These are phyloP conservation scores for Plusia festucae DNA, from an alignment of 2,888 invertebrate species.

Conservation along the genomic window DNA sequence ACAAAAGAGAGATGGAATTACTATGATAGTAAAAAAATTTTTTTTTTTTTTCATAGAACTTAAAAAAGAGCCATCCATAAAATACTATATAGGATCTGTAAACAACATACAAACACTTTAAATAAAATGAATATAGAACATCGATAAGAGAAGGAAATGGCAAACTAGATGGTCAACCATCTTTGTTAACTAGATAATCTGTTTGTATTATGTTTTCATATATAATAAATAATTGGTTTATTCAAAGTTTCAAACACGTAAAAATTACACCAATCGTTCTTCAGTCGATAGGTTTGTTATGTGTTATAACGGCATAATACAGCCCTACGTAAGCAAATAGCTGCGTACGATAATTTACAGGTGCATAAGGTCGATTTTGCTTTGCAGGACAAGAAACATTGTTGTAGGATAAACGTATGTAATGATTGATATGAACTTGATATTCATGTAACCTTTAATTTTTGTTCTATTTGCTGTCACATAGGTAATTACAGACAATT, in stretches of 20 bases:
- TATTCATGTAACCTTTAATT: slow-evolving; percentile 18
- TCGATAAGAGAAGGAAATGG: too few relatives aligned
- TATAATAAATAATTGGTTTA: too few relatives aligned
- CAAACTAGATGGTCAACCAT: neutral
- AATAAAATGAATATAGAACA: too few relatives aligned
- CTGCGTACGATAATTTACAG: neutral
- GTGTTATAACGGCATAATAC: neutral
- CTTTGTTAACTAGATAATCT: neutral
- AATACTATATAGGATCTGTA: too few relatives aligned
- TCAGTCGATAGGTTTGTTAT: neutral
- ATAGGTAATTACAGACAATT: neutral
- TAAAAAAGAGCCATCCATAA: too few relatives aligned
- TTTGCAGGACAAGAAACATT: slow-evolving; percentile 8
- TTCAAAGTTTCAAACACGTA: too few relatives aligned
- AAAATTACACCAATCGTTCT: too few relatives aligned
- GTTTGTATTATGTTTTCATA: neutral
- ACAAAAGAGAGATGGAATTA: slow-evolving; percentile 63
- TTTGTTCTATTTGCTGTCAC: slow-evolving; percentile 12
- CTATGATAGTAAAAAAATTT: neutral
- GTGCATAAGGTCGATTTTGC: neutral
- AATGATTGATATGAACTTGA: slow-evolving; percentile 29
- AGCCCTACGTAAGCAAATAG: neutral
- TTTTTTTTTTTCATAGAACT: too few relatives aligned
- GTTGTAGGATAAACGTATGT: slow-evolving; percentile 24
- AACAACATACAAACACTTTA: too few relatives aligned